Evolutionary conservation across 2,888 invertebrate genomes (phyloP).

Genomic region (Euphydryas editha): DNA sequence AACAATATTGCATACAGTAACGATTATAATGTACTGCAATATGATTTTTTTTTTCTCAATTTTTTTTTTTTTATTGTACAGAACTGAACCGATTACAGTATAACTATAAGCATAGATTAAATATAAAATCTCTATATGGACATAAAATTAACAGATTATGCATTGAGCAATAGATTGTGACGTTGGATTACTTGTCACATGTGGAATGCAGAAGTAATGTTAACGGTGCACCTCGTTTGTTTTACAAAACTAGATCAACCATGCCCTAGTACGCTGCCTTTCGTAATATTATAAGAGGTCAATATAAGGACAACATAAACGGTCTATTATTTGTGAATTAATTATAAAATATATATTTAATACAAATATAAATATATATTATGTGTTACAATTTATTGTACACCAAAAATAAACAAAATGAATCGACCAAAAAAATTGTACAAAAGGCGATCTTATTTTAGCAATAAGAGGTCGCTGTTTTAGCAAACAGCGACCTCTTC

Average conservation of each 20-base stretch:
- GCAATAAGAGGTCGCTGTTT: no score
- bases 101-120: not conserved
- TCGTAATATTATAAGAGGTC: constrained; percentile 4
- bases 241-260: constrained; percentile 19
- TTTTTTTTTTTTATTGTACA: no score
- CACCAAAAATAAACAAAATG: not conserved
- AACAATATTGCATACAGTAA: no score
- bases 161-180: not conserved
- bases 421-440: not conserved
- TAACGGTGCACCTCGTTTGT: constrained; percentile 12
- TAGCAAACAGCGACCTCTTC: no score
- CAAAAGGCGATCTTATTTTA: no score
- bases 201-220: constrained; percentile 4
- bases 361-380: no score
- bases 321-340: not conserved
- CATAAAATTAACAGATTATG: not conserved
- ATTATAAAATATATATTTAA: no score
- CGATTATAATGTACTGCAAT: no score
- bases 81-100: not conserved
- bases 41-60: no score
- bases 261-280: constrained; percentile 1
- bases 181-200: constrained; percentile 7
- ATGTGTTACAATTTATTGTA: not conserved
- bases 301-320: not conserved
- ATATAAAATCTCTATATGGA: not conserved